Conservation (phyloP, 2,113 vertebrate genomes). For the Raja brachyura region DNA sequence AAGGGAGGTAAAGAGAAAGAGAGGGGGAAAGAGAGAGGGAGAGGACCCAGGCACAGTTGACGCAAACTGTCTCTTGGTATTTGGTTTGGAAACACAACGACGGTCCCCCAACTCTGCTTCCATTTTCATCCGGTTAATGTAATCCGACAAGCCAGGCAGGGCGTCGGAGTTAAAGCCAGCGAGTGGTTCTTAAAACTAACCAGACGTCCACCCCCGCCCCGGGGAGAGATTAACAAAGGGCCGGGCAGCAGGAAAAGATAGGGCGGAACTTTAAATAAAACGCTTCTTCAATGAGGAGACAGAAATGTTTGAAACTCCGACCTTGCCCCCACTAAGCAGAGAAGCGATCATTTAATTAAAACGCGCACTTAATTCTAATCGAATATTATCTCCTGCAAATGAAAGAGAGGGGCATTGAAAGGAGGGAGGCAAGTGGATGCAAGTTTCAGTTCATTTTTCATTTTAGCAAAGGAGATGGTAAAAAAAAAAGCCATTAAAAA, state of each 20-base stretch:
- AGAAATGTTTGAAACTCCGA: not conserved
- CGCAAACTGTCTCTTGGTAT: not conserved
- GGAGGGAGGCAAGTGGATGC: not conserved
- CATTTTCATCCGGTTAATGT: not conserved
- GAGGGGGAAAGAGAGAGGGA: too few relatives aligned
- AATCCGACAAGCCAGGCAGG: not conserved
- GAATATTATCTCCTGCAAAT: not conserved
- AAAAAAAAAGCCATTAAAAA: not conserved
- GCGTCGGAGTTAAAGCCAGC: not conserved
- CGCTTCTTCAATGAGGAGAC: not conserved
- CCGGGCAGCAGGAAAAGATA: not conserved
- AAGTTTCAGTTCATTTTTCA: not conserved
- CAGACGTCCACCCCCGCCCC: not conserved
- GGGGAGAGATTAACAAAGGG: not conserved
- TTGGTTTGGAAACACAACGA: not conserved
- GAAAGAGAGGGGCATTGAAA: not conserved
- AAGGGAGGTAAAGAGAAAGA: too few relatives aligned
- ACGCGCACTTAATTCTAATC: not conserved
- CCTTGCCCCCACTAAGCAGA: not conserved
- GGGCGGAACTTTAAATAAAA: slow-evolving; percentile 5
- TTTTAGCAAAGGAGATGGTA: not conserved
- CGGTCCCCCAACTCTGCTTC: not conserved
- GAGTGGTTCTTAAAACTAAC: not conserved
- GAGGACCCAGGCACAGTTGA: not conserved
- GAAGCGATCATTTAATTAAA: not conserved